Evolutionary conservation across 2,888 invertebrate genomes (phyloP), one percentile per base, ranked within the genome.

Genomic region (Lasioglossum pauxillum): DNA sequence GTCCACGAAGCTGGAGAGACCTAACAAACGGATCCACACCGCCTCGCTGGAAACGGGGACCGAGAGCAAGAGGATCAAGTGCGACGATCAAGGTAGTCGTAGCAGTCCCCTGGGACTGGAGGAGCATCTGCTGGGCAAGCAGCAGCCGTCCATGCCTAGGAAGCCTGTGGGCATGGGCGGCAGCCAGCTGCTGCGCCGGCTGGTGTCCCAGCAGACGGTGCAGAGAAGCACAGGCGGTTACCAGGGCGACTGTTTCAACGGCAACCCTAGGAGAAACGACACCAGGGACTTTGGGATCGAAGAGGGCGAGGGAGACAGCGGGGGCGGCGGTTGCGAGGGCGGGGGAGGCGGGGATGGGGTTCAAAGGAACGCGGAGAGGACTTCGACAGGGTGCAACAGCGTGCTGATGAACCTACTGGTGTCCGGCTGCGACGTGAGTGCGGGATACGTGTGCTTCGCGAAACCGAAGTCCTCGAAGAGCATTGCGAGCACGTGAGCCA

Each of bases 341-440:
- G 35, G 81, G 57, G 31, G 87, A 49, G 14, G 60, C 69, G 94
- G 92, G 94, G 80, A 64, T 23, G 82, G 81, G 19, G 38, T 75
- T 8, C 67, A 78, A 44, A 80, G 75, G 57, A 78, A 27, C 23
- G 49, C 83, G 12, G 83, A 60, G 23, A 80, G 75, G 76, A 90
- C 79, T 69, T 88, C 88, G 87, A 96, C 67, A 19, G 67, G 67
- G 83, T 97, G 97, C 81, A 97, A 97, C 91, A 98, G 98, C 95
- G 99, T 99, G 94, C 97, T 99, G 94, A 98, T 98, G 97, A 99
- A 99, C 96, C 97, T 99, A 92, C 96, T 99, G 96, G 98, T 99
- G 96, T 98, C 98, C 96, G 99, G 99, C 93, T 98, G 98, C 96
- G 99, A 99, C 96, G 97, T 98, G 95, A 98, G 98, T 96, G 98